Conservation (phyloP, 1,140 invertebrate species). For the Asbolus verrucosus region DNA sequence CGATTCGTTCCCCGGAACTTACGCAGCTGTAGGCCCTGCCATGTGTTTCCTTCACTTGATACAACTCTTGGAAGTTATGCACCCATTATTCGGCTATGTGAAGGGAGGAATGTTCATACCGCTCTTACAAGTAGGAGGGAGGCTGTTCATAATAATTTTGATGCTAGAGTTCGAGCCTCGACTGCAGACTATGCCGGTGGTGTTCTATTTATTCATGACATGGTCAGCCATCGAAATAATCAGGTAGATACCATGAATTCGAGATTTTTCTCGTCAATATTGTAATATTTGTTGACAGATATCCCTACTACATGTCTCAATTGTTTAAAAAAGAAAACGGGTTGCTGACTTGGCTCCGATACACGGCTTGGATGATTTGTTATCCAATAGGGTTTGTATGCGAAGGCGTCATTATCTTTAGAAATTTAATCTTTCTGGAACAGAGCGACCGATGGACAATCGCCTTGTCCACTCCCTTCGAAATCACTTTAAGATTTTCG, state of each 20-base stretch:
- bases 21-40: slow-evolving; percentile 80
- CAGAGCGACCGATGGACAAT: slow-evolving; percentile 84
- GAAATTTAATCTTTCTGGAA: slow-evolving; percentile 90
- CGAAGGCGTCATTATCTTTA: slow-evolving; percentile 84
- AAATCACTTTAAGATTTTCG: slow-evolving; percentile 90
- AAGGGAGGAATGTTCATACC: slow-evolving; percentile 76
- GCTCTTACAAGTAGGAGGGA: slow-evolving; percentile 80
- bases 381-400: slow-evolving; percentile 91
- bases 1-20: slow-evolving; percentile 80
- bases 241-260: slow-evolving; percentile 68
- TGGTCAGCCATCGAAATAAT: slow-evolving; percentile 87
- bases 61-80: slow-evolving; percentile 89
- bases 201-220: slow-evolving; percentile 87
- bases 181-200: slow-evolving; percentile 87
- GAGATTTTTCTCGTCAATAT: neutral
- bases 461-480: slow-evolving; percentile 84
- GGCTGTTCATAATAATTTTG: slow-evolving; percentile 83
- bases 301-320: slow-evolving; percentile 91
- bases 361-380: slow-evolving; percentile 92
- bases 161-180: slow-evolving; percentile 87
- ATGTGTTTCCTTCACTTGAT: slow-evolving; percentile 87
- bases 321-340: slow-evolving; percentile 80
- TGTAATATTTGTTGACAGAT: slow-evolving; percentile 70
- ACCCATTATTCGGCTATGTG: slow-evolving; percentile 90
- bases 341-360: slow-evolving; percentile 91